Conservation (phyloP, 1,140 invertebrate species). For the Chironomus striatipennis region DNA sequence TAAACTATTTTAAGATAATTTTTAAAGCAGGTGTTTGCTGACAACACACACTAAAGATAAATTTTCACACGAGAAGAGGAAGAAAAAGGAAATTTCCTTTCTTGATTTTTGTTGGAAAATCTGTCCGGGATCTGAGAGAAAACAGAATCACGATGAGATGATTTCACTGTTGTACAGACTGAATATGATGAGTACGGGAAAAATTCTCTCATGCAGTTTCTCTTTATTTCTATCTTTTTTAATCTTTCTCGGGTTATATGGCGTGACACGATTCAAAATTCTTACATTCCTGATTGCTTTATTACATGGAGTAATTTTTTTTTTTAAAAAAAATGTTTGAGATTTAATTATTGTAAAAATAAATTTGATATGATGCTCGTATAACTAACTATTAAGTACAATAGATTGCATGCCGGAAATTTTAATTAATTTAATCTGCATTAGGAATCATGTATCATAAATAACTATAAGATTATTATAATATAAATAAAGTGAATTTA, state of each 20-base stretch:
- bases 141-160: neutral
- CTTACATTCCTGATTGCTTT: no score
- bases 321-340: no score
- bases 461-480: neutral
- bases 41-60: neutral
- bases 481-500: neutral
- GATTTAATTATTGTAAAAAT: no score
- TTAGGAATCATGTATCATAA: neutral
- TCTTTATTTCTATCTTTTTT: neutral
- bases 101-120: conserved; percentile 19
- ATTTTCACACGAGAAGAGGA: conserved; percentile 1
- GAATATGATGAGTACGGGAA: neutral
- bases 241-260: neutral
- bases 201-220: neutral
- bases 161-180: neutral
- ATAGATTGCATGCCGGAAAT: neutral
- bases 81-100: neutral
- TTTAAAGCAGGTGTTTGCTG: neutral
- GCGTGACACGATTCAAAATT: no score
- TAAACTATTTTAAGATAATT: neutral
- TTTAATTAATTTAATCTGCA: neutral
- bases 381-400: no score
- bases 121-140: conserved; percentile 16
- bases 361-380: neutral
- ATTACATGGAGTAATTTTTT: no score